phyloP scores from a whole-genome alignment of 2,113 vertebrate species.

The Eurypyga helias region DNA sequence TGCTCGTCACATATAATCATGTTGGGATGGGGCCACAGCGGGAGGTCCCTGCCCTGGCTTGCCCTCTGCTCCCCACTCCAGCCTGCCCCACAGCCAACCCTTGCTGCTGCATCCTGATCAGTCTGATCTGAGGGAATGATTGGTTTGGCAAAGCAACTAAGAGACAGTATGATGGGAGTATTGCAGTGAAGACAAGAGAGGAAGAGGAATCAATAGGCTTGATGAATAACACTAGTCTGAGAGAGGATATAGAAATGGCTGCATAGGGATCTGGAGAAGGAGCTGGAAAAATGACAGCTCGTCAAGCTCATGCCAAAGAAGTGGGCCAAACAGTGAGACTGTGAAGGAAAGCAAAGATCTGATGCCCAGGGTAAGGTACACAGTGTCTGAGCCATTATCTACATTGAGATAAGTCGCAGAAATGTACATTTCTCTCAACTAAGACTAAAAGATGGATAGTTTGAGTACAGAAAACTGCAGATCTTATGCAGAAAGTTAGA shows the following conservation, averaged over 20 bases:
- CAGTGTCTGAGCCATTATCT: neutral
- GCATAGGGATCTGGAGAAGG: neutral
- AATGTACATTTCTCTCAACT: neutral
- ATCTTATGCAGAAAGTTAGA: neutral
- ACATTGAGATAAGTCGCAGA: neutral
- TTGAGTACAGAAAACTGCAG: neutral
- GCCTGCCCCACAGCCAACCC: neutral
- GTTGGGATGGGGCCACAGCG: neutral
- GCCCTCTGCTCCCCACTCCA: neutral
- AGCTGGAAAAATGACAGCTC: neutral
- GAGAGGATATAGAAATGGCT: neutral
- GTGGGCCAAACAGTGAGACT: neutral
- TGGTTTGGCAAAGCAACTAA: neutral
- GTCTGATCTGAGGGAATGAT: neutral
- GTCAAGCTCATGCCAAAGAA: neutral
- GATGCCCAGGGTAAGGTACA: neutral
- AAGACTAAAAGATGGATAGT: neutral
- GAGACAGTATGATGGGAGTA: neutral
- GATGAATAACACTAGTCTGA: neutral
- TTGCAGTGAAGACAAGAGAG: neutral
- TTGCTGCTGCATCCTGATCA: rapidly evolving
- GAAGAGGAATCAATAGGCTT: neutral
- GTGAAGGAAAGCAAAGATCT: neutral
- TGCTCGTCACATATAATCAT: neutral
- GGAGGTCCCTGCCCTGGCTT: neutral